Percentiles rank a stretch among this genome's conserved stretches.
phyloP scores from a whole-genome alignment of 2,888 invertebrate species.

The Elysia crispata region DNA sequence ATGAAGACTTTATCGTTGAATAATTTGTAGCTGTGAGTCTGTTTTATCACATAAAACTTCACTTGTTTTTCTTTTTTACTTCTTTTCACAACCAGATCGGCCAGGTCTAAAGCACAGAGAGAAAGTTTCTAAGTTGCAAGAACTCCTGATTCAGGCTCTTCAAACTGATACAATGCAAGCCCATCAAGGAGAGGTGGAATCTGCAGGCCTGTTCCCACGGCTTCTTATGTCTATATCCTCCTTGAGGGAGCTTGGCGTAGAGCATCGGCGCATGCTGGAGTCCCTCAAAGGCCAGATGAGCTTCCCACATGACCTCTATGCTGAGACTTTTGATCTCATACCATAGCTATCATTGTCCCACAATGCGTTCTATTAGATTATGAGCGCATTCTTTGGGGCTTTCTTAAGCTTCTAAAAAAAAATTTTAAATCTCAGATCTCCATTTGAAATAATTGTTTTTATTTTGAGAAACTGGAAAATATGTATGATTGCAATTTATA shows the following conservation, averaged over 20 bases:
- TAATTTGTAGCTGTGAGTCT: too few relatives aligned
- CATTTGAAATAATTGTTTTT: neutral
- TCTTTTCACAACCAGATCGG: constrained; percentile 64
- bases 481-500: too few relatives aligned
- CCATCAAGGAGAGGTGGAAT: constrained; percentile 66
- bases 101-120: constrained; percentile 74
- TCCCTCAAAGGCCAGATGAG: constrained; percentile 73
- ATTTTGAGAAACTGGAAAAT: too few relatives aligned
- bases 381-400: neutral
- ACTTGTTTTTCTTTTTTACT: too few relatives aligned
- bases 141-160: constrained; percentile 73
- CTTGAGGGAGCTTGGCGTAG: constrained; percentile 75
- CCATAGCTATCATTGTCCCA: constrained; percentile 49
- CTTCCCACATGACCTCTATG: constrained; percentile 73
- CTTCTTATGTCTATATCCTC: constrained; percentile 76
- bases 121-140: constrained; percentile 74
- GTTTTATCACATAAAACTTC: too few relatives aligned
- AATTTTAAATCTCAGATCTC: neutral
- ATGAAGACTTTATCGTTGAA: too few relatives aligned
- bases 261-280: constrained; percentile 74
- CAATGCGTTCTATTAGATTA: neutral
- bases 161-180: constrained; percentile 70
- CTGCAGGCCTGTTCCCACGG: constrained; percentile 72
- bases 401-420: neutral
- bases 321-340: constrained; percentile 74